Conservation (phyloP, 2,797 vertebrate genomes). For the Phalloptychus januarius region DNA sequence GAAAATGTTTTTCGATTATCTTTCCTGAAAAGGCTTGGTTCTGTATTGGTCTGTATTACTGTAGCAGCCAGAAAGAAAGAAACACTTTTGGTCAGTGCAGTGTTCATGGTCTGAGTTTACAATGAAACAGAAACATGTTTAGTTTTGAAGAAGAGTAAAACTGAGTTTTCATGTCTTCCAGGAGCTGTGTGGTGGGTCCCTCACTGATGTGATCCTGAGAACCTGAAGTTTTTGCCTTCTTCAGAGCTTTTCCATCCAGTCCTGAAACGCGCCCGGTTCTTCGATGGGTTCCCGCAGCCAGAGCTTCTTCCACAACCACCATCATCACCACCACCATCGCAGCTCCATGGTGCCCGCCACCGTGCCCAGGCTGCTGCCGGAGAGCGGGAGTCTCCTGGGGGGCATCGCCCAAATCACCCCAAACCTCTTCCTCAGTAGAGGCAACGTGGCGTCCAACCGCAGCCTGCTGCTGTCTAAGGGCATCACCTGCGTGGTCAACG, state of each 20-base stretch:
- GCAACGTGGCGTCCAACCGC: constrained; percentile 94
- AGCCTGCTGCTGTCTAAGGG: constrained; percentile 93
- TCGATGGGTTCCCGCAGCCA: constrained; percentile 95
- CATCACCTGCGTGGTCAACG: constrained; percentile 96
- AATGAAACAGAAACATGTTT: constrained; percentile 31
- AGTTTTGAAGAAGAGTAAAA: constrained; percentile 38
- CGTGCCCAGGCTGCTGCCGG: constrained; percentile 89
- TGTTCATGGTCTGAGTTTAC: neutral
- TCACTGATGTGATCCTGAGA: constrained; percentile 58
- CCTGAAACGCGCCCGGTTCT: constrained; percentile 39
- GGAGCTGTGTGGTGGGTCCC: constrained; percentile 48
- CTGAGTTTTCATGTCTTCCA: constrained; percentile 65
- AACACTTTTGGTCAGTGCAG: neutral
- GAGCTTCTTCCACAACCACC: constrained; percentile 84
- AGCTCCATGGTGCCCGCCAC: constrained; percentile 79
- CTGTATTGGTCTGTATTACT: neutral
- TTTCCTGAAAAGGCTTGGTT: neutral
- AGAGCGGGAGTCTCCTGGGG: constrained; percentile 85
- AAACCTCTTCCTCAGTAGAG: constrained; percentile 92
- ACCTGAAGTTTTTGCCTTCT: constrained; percentile 58
- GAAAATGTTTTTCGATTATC: neutral
- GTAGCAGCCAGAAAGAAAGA: neutral
- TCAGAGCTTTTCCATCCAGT: constrained; percentile 3
- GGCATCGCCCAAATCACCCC: constrained; percentile 97
- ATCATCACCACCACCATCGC: constrained; percentile 77